phyloP scores from a whole-genome alignment of 2,797 vertebrate genomes.

The Esox masquinongy region DNA sequence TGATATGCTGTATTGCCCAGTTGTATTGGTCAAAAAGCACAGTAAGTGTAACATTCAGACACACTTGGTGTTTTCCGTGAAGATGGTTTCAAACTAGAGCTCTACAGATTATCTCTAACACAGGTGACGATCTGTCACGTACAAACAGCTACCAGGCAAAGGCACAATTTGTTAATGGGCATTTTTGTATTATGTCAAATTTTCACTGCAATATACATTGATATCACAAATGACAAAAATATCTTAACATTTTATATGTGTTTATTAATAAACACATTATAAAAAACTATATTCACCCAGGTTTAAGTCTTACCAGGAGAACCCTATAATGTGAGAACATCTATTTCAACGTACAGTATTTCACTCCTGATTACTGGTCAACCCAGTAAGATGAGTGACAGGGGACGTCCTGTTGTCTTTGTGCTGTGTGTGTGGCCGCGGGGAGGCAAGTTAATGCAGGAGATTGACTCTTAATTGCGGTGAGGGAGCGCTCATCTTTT shows the following conservation, averaged over 20 bases:
- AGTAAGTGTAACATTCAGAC: neutral
- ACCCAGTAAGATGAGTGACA: slow-evolving; percentile 67
- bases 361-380: slow-evolving; percentile 53
- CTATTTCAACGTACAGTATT: slow-evolving; percentile 65
- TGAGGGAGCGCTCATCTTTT: slow-evolving; percentile 75
- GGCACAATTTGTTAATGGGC: too few relatives aligned
- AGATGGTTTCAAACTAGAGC: neutral
- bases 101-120: neutral
- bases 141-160: too few relatives aligned
- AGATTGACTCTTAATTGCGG: slow-evolving; percentile 79
- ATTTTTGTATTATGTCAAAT: neutral
- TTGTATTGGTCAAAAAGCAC: neutral
- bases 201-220: neutral
- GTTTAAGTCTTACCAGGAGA: slow-evolving; percentile 76
- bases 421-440: slow-evolving; percentile 77
- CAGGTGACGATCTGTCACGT: neutral
- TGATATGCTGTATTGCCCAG: neutral
- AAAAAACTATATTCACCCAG: slow-evolving; percentile 54
- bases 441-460: slow-evolving; percentile 71
- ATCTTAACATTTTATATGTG: slow-evolving; percentile 35
- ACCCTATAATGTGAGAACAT: slow-evolving; percentile 56
- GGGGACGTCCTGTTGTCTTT: slow-evolving; percentile 70
- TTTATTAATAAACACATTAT: slow-evolving; percentile 41
- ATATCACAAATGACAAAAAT: slow-evolving; percentile 39
- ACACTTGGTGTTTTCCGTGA: neutral